Evolutionary conservation across 2,888 invertebrate genomes (phyloP), one percentile per base, ranked within the genome.

Genomic region (Apotomis turbidana): DNA sequence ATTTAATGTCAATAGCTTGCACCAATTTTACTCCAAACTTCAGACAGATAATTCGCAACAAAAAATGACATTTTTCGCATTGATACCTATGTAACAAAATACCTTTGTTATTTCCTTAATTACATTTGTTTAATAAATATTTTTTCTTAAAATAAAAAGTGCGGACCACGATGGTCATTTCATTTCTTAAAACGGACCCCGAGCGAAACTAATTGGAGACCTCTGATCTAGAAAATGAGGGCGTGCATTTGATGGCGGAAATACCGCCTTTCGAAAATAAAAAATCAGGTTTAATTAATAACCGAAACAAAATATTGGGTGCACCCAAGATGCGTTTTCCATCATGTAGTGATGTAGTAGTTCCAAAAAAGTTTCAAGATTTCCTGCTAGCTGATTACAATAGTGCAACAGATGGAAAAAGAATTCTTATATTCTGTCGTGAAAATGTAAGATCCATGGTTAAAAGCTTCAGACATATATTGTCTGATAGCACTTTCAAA

Each of bases 401-500:
- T 55, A 55, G 55, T 55, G 55, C 55, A 55, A 55, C 55, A 36
- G 55, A 55, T 55, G 55, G 15, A 55, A 55, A 55, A 55, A 55
- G 55, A 55, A 55, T 55, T 55, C 27, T 55, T 55, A 55, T 55
- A 55, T 55, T 55, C 55, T 55, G 55, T 55, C 55, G 27, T 55
- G 27, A 55, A 55, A 55, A 55, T 55, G 54, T 55, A 27, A 55
- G 54, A 27, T 55, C 55, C 55, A 9, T 55, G 55, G 8, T 55
- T 55, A 55, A 41, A 41, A 41, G 41, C 41, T 41, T 41, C 41
- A 41, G 41, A 57, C 57, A 38, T 57, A 38, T 57, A 57, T 57
- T 57, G 57, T 57, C 57, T 57, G 57, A 57, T 57, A n/a, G 57
- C 57, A 57, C 57, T 57, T 57, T 38, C 57, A 57, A 57, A 57